Evolutionary conservation across 2,797 vertebrate genomes (phyloP).

Genomic region (Lagorchestes hirsutus): DNA sequence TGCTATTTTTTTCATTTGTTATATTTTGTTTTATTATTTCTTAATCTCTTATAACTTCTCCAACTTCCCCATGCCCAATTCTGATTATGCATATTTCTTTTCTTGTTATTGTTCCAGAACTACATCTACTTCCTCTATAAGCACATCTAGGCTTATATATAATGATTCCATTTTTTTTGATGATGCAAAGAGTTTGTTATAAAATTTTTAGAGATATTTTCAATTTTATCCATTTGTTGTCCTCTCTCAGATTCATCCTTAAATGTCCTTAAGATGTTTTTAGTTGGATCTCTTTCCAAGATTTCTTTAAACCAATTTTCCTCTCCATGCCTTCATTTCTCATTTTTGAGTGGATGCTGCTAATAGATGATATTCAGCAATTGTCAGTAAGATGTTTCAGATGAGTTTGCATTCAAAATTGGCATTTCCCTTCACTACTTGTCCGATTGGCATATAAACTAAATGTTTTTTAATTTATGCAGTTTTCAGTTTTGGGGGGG

Average conservation of each 20-base stretch:
- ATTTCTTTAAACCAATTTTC: not conserved
- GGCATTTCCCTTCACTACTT: not conserved
- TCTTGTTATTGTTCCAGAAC: not conserved
- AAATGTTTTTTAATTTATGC: not conserved
- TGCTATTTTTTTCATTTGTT: too few species aligned
- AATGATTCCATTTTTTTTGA: not conserved
- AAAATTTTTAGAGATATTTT: not conserved
- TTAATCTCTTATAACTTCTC: too few species aligned
- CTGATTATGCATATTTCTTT: not conserved
- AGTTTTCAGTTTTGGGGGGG: not conserved
- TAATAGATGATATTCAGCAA: not conserved
- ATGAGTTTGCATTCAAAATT: not conserved
- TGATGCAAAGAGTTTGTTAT: not conserved
- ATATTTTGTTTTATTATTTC: too few species aligned
- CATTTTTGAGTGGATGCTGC: not conserved
- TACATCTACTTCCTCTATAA: not conserved
- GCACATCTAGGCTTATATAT: not conserved
- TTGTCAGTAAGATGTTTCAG: not conserved
- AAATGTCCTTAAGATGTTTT: not conserved
- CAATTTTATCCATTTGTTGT: not conserved
- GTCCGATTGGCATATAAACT: not conserved
- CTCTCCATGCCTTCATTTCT: not conserved
- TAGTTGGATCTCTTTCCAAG: not conserved
- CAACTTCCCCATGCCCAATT: too few species aligned
- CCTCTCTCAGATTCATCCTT: not conserved